Evolutionary conservation across 2,888 invertebrate species (phyloP), one percentile per base, ranked within the genome.

Genomic region (Nemoura dubitans): DNA sequence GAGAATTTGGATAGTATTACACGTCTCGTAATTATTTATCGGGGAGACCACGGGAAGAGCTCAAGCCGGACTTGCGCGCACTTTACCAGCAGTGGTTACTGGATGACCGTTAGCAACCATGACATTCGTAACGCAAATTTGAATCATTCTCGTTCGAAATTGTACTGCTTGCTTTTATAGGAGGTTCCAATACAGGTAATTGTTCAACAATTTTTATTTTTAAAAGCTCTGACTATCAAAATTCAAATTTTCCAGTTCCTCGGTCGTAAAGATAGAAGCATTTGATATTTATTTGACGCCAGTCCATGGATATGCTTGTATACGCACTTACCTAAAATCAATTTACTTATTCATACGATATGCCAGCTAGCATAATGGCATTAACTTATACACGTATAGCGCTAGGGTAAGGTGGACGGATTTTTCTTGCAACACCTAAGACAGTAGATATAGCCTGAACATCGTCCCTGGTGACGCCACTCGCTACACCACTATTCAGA

Each of bases 401-500:
- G 21, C 59, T 7, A 59, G 59, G 14, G 59, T 59, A 59, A 21
- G 59, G 59, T 7, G 59, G 59, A 59, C 21, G 59, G 59, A 21
- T 59, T 59, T 59, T 59, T 59, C 59, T 59, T 59, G 16, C 21
- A 59, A 59, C 59, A 59, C 16, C 59, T 7, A 59, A 7, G 59
- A 59, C 59, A 59, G 59, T 59, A 59, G 14, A 59, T 10, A 59
- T 59, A 76, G 59, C 59, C 76, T 59, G 59, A 29, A 59, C 42
- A 30, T 25, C 30, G 84, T 80, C 80, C 87, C 87, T 80, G 28
- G 82, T 76, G 84, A 78, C 82, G 14, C 59, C 80, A 83, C 83
- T 83, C 82, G 86, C 84, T 59, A 59, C 10, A 36, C 88, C 76
- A 84, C 84, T 76, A 84, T 84, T 81, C 84, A 26, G 84, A 84